Base-by-base conservation (phyloP, 2,888 invertebrate species). In the Melitaea athalia region DNA sequence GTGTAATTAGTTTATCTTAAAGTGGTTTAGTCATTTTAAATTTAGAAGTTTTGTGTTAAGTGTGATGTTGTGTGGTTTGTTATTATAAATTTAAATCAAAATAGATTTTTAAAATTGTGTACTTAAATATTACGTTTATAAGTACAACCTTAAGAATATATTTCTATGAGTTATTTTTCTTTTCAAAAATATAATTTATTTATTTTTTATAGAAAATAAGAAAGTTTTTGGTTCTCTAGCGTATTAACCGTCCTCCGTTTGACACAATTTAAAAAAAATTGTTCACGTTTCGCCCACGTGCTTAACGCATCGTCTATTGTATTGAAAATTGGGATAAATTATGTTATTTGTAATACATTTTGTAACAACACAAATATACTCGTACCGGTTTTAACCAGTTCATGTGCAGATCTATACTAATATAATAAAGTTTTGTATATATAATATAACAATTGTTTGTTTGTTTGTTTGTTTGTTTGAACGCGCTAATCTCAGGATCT, bases 251-350 rank as follows among this genome's bases (percentile, higher is more conserved):
- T 68, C 45, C 52, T 14, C 6, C 15, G 65, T 68, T 38, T 72
- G 69, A 65, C 69, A 69, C 64, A 69, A 66, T 71, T 71, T 71
- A 52, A 64, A 61, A 67, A 64, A 61, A 64, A 63, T 64, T 52
- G 71, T 61, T 68, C 71, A 67, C 71, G 71, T 68, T 68, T 70
- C 72, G 72, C 72, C 72, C 72, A 70, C 72, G 66, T 64, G 66
- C 59, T 24, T 50, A 45, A 65, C 67, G 59, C 63, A 59, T 60
- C 60, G 57, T 42, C 69, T 52, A 70, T 72, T 72, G 70, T 70
- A 65, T 72, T 42, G 47, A 63, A 60, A 72, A 72, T 72, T 72
- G 72, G 72, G 65, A 72, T 72, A 72, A 72, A 72, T 72, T 72
- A 63, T 72, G 69, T 72, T 64, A 72, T 72, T 72, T 72, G 69